A percentile compares a stretch with the other conserved stretches of the same genome.
phyloP scores from a whole-genome alignment of 2,888 invertebrate species.

The Papilio protenor region DNA sequence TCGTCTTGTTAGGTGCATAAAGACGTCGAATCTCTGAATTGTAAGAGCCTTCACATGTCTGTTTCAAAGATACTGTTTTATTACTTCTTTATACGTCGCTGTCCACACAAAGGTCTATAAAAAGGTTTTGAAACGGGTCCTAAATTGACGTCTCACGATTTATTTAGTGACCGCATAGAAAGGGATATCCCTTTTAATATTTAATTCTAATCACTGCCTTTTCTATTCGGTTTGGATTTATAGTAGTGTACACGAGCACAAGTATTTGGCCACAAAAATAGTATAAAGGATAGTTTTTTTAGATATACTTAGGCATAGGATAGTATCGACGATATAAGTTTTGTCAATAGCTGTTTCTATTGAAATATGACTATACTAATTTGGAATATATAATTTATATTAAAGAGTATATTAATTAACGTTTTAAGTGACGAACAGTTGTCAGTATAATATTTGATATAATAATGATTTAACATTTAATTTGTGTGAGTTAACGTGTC shows the following conservation, averaged over 20 bases:
- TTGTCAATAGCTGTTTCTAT: neutral
- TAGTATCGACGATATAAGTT: neutral
- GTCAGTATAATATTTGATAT: neutral
- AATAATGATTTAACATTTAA: constrained; percentile 13
- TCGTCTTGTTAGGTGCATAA: neutral
- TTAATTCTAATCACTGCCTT: constrained; percentile 20
- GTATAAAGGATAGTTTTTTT: neutral
- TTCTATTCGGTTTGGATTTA: constrained; percentile 1
- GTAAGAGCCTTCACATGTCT: neutral
- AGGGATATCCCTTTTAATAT: constrained; percentile 11
- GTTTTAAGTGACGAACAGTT: neutral
- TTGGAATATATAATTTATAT: neutral
- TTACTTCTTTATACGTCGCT: neutral
- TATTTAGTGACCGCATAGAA: constrained; percentile 14
- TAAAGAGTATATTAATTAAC: neutral
- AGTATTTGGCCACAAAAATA: neutral
- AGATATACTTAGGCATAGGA: neutral
- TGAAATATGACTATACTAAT: neutral
- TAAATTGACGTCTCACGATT: constrained; percentile 29
- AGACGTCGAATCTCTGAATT: neutral
- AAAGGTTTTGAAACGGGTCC: constrained; percentile 21
- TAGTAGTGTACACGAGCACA: neutral
- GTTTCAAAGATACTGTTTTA: neutral
- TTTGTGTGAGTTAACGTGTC: neutral
- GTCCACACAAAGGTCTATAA: constrained; percentile 1